Evolutionary conservation across 53 echinoderm and acorn worm species (phyloP).

Genomic region (Patiria pectinifera): DNA sequence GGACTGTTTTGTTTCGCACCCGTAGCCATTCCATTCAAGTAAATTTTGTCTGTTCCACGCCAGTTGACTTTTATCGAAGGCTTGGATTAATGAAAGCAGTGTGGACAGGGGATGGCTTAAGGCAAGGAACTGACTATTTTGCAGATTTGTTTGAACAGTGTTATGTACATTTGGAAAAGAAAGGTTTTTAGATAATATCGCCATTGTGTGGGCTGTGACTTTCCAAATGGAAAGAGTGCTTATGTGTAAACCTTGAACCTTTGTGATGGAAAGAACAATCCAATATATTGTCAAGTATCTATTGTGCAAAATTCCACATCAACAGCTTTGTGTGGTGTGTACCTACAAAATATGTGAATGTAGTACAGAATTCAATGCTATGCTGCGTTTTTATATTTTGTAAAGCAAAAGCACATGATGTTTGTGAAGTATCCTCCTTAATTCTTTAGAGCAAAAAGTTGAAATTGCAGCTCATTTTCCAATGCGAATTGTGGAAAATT

Average conservation of each 20-base stretch:
- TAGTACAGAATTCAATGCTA: no score
- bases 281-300: background rate
- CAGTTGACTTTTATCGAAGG: background rate
- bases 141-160: background rate
- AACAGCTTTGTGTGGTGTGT: background rate
- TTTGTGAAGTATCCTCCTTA: no score
- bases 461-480: no score
- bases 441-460: no score
- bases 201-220: background rate
- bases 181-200: background rate
- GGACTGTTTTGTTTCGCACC: background rate
- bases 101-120: background rate
- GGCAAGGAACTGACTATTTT: background rate
- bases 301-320: background rate
- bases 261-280: background rate
- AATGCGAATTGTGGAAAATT: no score
- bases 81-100: slow-evolving; percentile 1
- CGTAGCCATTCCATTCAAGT: background rate
- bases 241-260: background rate
- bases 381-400: no score
- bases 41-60: background rate
- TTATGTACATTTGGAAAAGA: background rate
- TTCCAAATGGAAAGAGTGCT: background rate
- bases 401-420: no score
- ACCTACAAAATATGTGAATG: no score